These are phyloP conservation scores for Gila orcuttii DNA, from an alignment of 2,113 vertebrate species.

Conservation along the genomic window DNA sequence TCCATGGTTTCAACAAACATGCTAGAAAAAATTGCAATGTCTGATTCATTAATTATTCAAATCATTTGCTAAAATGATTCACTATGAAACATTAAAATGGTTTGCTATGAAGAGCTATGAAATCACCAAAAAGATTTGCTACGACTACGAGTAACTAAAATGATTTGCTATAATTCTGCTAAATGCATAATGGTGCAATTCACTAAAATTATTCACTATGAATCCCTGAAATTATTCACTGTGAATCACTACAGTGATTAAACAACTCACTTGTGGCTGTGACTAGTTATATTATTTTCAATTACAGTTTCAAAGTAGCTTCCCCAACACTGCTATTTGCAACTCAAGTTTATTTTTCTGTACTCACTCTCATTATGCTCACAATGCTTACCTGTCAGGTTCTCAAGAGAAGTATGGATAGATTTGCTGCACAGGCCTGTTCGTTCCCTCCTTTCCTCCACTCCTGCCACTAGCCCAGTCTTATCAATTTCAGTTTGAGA, in stretches of 20 bases:
- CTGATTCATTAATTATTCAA: not conserved
- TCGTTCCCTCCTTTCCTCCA: conserved; percentile 73
- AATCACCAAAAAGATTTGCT: not conserved
- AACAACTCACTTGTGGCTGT: not conserved
- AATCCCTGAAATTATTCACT: not conserved
- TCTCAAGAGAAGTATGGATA: conserved; percentile 80
- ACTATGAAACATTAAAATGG: not conserved
- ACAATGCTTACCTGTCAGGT: conserved; percentile 77
- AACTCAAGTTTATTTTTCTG: not conserved
- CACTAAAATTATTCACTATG: not conserved
- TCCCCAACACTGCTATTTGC: not conserved
- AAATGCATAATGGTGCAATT: no score
- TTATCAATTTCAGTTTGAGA: conserved; percentile 86
- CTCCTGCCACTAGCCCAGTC: conserved; percentile 75
- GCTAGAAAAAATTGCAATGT: not conserved
- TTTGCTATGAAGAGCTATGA: not conserved
- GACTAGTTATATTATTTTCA: not conserved
- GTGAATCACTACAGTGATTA: not conserved
- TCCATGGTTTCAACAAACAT: not conserved
- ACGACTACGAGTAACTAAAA: not conserved
- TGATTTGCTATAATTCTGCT: no score
- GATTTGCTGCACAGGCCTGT: conserved; percentile 76
- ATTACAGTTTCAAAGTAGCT: not conserved
- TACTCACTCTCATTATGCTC: not conserved
- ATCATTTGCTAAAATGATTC: not conserved